Base-by-base conservation (phyloP, 2,797 vertebrate genomes). In the Galago senegalensis region DNA sequence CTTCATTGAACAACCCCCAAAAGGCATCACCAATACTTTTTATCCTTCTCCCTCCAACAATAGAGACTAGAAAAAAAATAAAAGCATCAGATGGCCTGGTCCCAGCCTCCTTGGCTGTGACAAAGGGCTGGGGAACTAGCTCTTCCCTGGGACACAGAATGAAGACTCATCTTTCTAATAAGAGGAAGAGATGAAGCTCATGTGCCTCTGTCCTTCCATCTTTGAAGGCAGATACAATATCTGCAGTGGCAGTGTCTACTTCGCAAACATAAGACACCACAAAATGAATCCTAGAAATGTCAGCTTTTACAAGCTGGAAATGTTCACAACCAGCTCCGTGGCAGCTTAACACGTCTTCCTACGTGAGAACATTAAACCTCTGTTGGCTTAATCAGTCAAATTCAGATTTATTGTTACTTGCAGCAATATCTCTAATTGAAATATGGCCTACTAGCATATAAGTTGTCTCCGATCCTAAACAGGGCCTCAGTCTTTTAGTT, bases 361-460 rank as follows among this genome's bases (percentile, higher is more conserved):
- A 17, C 20, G 31, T 69, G 31, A 86, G 56, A 93, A 91, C 91
- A 88, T 67, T 63, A 89, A 94, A 43, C 13, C 29, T 82, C 56
- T 77, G 18, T 90, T 87, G 92, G 56, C 49, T 84, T 83, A 70
- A 37, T 25, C 3, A 16, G 23, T 77, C 67, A 67, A 60, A 67
- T 72, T 72, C 49, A 58, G 73, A 11, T 70, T 21, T 76, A 31
- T 77, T 86, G 86, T 91, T 69, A 31, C 37, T 87, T 80, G 58
- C 2, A 92, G 25, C 8, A 63, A 49, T 34, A 56, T 65, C 65
- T 83, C 17, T 94, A 40, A 34, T 7, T 34, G 10, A 93, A 93
- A 75, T 46, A 17, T 87, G 80, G 70, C 43, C 34, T 34, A 23
- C 8, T 17, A 17, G 12, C 1, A 18, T 1, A 8, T 46, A 80